Base-by-base conservation (phyloP, 2,888 invertebrate species). In the Lepas anatifera region DNA sequence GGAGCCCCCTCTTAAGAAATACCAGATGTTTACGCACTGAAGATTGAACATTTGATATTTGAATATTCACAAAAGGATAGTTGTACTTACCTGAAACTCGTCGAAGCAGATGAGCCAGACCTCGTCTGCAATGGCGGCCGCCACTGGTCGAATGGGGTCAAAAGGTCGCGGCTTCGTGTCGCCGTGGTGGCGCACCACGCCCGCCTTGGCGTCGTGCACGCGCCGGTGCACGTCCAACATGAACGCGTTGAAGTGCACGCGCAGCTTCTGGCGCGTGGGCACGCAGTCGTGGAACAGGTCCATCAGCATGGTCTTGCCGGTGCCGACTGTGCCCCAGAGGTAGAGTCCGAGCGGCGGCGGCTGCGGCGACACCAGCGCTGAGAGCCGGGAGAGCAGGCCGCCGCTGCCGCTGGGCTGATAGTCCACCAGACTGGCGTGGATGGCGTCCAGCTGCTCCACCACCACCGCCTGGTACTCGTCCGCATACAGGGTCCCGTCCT, bases 261-360 rank as follows among this genome's bases (percentile, higher is more conserved):
- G 84, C 72, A 78, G 76, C 75, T 84, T 85, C 67, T 76, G 77
- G 43, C 75, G 16, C 27, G 74, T 71, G n/a, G 76, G 74, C 78
- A 88, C 87, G 77, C 87, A 86, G 76, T 93, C 87, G 83, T 89
- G 94, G 82, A 99, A 98, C 77, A 99, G 82, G 82, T 99, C 98
- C 99, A 99, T 99, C 71, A 99, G 82, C 89, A 98, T 98, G 10
- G 99, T 99, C 84, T 99, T 99, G 64, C 99, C 99, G 75, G 94
- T 92, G 66, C 95, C 93, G 73, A 94, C 93, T 29, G 74, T 74
- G 18, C 75, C 75, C 73, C 73, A 73, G 4, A 73, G 32, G 46
- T 74, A 75, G 18, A 75, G 52, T 1, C 74, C 74, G 29, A 29
- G 67, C 8, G 73, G 72, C 11, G 67, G n/a, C 13, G 25, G 58